phyloP scores from a whole-genome alignment of 2,888 invertebrate genomes.

The Agonopterix alstromeriana region DNA sequence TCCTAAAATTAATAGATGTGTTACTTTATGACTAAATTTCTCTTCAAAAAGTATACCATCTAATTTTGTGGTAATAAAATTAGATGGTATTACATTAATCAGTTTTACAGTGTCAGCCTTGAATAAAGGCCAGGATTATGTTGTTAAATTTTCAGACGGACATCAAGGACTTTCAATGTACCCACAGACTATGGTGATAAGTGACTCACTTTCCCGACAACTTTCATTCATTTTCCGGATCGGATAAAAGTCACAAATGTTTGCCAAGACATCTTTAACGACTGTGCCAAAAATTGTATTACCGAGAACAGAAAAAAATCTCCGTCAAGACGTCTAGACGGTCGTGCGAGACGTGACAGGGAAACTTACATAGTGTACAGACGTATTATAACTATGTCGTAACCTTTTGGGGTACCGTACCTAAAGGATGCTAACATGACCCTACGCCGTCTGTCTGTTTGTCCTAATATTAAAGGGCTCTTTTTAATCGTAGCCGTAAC shows the following conservation, averaged over 20 bases:
- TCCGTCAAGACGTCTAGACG: conserved; percentile 61
- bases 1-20: too few relatives aligned
- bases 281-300: conserved; percentile 68
- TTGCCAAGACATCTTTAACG: conserved; percentile 64
- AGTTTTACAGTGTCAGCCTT: conserved; percentile 19
- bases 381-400: too few relatives aligned
- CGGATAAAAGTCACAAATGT: conserved; percentile 55
- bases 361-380: background rate
- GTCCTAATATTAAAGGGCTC: too few relatives aligned
- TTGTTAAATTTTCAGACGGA: conserved; percentile 8
- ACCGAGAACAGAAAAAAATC: conserved; percentile 62
- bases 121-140: conserved; percentile 8
- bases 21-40: background rate
- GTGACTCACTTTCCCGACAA: conserved; percentile 52
- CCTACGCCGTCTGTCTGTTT: too few relatives aligned
- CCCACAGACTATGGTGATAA: conserved; percentile 17
- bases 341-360: conserved; percentile 54
- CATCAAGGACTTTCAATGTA: conserved; percentile 38
- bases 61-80: conserved; percentile 9
- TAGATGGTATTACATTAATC: conserved; percentile 21
- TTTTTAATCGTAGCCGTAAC: too few relatives aligned
- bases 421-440: too few relatives aligned
- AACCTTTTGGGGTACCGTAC: too few relatives aligned
- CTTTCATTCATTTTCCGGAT: conserved; percentile 70
- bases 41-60: background rate